These are phyloP conservation scores for Podarcis lilfordi DNA, from an alignment of 2,797 vertebrate genomes.

Conservation along the genomic window DNA sequence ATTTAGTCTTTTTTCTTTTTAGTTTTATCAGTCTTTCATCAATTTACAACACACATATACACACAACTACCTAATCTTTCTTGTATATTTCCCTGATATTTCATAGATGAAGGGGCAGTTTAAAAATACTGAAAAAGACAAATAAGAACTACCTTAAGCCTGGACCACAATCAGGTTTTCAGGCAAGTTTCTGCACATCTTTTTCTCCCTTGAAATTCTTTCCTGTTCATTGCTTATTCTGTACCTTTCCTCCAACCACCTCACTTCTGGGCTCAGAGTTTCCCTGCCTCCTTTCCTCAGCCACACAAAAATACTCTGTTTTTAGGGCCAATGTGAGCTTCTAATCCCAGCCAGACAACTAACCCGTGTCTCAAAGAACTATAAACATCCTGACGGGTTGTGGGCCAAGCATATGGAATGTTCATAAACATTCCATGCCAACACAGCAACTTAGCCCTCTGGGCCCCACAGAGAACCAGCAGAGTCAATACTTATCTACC, in stretches of 20 bases:
- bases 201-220: not conserved
- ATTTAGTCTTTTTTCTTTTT: too few species aligned
- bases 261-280: not conserved
- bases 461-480: not conserved
- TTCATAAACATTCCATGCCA: not conserved
- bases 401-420: not conserved
- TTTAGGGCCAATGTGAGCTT: not conserved
- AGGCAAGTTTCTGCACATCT: too few species aligned
- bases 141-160: too few species aligned
- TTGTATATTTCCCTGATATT: too few species aligned
- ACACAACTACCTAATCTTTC: too few species aligned
- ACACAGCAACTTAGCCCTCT: not conserved
- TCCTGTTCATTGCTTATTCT: not conserved
- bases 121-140: not conserved
- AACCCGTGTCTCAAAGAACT: not conserved
- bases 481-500: not conserved
- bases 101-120: too few species aligned
- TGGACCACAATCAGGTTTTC: not conserved
- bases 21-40: too few species aligned
- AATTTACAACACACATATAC: too few species aligned
- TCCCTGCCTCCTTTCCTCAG: not conserved
- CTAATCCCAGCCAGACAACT: not conserved
- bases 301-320: not conserved
- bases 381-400: not conserved
- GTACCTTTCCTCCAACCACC: not conserved